Conservation (phyloP, 2,888 invertebrate species). For the Salpingus planirostris region DNA sequence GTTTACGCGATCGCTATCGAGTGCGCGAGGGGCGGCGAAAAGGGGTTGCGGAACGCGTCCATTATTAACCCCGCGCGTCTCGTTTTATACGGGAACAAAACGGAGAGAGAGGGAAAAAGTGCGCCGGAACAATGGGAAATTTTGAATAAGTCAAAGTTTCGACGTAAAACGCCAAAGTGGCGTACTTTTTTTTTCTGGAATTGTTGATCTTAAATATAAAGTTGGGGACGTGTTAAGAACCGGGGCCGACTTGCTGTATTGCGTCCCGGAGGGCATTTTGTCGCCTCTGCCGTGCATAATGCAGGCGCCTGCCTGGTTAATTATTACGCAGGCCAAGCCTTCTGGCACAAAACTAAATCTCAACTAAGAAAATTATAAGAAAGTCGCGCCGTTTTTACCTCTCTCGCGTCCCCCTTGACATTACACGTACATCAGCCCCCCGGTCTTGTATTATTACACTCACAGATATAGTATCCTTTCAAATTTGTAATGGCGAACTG, state of each 20-base stretch:
- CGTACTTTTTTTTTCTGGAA: slow-evolving; percentile 15
- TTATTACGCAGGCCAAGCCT: slow-evolving; percentile 16
- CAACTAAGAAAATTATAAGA: slow-evolving; percentile 14
- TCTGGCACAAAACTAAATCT: slow-evolving; percentile 17
- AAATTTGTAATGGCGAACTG: too few species aligned
- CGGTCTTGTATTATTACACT: too few species aligned
- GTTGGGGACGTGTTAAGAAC: slow-evolving; percentile 18
- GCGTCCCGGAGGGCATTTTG: slow-evolving; percentile 17
- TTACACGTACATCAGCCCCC: too few species aligned
- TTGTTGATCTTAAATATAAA: slow-evolving; percentile 18
- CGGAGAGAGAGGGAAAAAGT: too few species aligned
- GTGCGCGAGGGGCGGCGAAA: slow-evolving; percentile 7
- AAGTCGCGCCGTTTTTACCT: too few species aligned
- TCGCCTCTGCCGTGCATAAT: slow-evolving; percentile 19
- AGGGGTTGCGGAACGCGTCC: not conserved
- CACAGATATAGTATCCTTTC: too few species aligned
- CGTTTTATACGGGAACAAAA: too few species aligned
- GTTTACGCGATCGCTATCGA: slow-evolving; percentile 33
- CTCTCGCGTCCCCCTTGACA: too few species aligned
- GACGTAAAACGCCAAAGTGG: too few species aligned
- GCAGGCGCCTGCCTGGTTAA: slow-evolving; percentile 16
- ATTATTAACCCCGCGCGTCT: too few species aligned
- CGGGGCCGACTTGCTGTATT: slow-evolving; percentile 17
- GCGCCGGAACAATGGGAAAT: too few species aligned
- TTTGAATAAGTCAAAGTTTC: slow-evolving; percentile 10